Conservation (phyloP, 2,888 invertebrate species). For the Napeogenes inachia region DNA sequence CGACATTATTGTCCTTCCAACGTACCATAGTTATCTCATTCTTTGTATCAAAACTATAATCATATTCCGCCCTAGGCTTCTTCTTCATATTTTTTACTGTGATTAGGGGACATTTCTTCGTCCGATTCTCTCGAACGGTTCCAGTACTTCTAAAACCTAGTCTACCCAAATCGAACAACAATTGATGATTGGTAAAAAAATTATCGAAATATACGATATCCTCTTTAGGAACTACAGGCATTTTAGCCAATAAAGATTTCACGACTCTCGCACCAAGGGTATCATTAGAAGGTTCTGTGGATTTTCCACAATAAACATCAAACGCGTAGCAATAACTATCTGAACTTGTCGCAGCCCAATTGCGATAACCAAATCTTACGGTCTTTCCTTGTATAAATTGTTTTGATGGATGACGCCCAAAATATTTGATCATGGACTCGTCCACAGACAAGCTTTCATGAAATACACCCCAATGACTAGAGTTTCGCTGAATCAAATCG, state of each 20-base stretch:
- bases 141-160: conserved; percentile 7
- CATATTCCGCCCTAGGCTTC: conserved; percentile 24
- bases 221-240: conserved; percentile 24
- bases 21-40: too few relatives aligned
- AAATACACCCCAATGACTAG: conserved; percentile 23
- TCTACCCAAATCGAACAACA: conserved; percentile 24
- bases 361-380: conserved; percentile 32
- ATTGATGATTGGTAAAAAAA: conserved; percentile 30
- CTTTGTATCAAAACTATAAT: too few relatives aligned
- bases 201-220: conserved; percentile 30
- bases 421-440: conserved; percentile 25
- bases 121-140: conserved; percentile 33
- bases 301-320: conserved; percentile 29
- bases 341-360: conserved; percentile 30
- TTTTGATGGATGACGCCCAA: conserved; percentile 22
- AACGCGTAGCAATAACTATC: conserved; percentile 31
- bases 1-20: too few relatives aligned
- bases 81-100: conserved; percentile 34
- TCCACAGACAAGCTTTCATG: conserved; percentile 24
- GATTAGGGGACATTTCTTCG: conserved; percentile 32
- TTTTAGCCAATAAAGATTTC: conserved; percentile 30
- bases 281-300: conserved; percentile 22
- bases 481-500: conserved; percentile 28
- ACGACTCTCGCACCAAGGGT: conserved; percentile 26
- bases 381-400: conserved; percentile 30